Evolutionary conservation across 2,888 invertebrate species (phyloP).

Genomic region (Sycophila texana): DNA sequence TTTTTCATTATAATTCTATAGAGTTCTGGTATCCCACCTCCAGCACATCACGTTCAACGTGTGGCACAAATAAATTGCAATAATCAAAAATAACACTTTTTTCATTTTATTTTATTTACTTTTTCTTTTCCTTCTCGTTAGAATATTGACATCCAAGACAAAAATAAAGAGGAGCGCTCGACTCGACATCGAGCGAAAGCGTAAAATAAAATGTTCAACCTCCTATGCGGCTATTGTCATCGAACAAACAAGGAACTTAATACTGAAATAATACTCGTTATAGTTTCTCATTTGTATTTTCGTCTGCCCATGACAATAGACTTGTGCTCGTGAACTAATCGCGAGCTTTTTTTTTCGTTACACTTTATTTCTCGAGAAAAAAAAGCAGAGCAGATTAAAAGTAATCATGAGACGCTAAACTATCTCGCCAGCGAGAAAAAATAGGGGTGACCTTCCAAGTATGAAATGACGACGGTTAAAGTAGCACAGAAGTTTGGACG

Average conservation of each 20-base stretch:
- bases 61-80: constrained; percentile 52
- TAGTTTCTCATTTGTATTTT: constrained; percentile 25
- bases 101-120: background rate
- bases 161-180: background rate
- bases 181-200: background rate
- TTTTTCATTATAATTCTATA: constrained; percentile 24
- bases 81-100: constrained; percentile 45
- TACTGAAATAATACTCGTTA: constrained; percentile 57
- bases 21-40: constrained; percentile 3
- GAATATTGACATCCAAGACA: background rate
- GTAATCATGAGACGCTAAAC: constrained; percentile 32
- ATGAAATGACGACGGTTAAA: constrained; percentile 18
- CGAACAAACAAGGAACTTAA: constrained; percentile 53
- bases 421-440: constrained; percentile 69
- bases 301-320: constrained; percentile 2
- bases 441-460: background rate
- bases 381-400: constrained; percentile 16
- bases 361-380: background rate
- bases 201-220: constrained; percentile 11
- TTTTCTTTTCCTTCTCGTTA: background rate
- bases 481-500: constrained; percentile 12
- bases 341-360: background rate
- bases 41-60: constrained; percentile 61
- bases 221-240: constrained; percentile 21
- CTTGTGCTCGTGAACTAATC: background rate